Conservation (phyloP, 2,113 vertebrate species). For the Pteronura brasiliensis region DNA sequence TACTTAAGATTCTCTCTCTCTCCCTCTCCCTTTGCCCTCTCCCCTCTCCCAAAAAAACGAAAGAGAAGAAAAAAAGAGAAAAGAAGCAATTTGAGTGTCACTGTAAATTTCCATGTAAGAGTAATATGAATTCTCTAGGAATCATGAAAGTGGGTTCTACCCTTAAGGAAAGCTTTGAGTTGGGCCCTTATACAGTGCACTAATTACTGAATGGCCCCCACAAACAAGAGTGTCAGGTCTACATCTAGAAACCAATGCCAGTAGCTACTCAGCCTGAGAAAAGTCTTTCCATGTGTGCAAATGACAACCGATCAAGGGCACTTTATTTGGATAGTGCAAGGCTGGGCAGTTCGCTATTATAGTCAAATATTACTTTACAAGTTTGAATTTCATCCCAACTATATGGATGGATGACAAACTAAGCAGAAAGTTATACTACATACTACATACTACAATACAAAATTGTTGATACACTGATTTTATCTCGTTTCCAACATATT, state of each 20-base stretch:
- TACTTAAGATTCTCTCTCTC: not conserved
- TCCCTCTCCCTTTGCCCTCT: not conserved
- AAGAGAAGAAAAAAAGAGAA: not conserved
- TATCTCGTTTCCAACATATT: conserved; percentile 14
- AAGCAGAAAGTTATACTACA: conserved; percentile 1
- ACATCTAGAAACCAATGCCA: not conserved
- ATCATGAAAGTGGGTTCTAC: not conserved
- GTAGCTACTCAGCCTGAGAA: not conserved
- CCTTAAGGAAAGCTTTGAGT: not conserved
- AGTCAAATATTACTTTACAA: conserved; percentile 30
- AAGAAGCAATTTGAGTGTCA: not conserved
- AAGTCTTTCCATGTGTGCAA: not conserved
- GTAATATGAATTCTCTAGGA: not conserved
- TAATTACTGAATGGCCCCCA: not conserved
- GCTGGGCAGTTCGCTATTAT: not conserved
- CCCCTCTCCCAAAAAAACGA: not conserved
- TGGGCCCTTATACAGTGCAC: not conserved
- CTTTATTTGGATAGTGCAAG: not conserved
- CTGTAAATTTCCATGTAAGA: not conserved
- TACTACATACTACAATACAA: not conserved
- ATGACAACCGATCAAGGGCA: not conserved
- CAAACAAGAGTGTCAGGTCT: not conserved
- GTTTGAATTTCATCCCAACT: conserved; percentile 48
- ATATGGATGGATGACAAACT: conserved; percentile 36
- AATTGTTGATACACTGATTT: not conserved